Evolutionary conservation across 2,113 vertebrate genomes (phyloP), one percentile per base, ranked within the genome.

Genomic region (Takifugu flavidus): DNA sequence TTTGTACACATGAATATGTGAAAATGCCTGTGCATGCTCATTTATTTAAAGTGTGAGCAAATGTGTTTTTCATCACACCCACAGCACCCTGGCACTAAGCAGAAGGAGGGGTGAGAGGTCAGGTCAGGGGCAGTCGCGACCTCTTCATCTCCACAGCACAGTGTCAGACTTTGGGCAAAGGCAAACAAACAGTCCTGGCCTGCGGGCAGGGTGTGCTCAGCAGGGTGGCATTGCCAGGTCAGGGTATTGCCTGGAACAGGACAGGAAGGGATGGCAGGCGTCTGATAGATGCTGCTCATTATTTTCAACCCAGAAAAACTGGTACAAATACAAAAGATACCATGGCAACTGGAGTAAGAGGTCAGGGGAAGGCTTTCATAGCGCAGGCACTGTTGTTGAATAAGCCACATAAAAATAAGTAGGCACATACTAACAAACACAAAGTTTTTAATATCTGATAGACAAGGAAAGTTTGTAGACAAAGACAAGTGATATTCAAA

Each of bases 271-370:
- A 75, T 79, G 84, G 75, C 86, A 84, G 72, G 65, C 61, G 72
- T 69, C 66, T 84, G 82, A 86, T 81, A 85, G 82, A 90, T 78
- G 86, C 72, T 74, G 84, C 74, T 89, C 85, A 86, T 87, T 87
- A 86, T 83, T 84, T 84, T 82, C 73, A 82, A 49, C 79, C 77
- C 68, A 67, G 65, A 85, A 86, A 39, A 86, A 78, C 63, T 72
- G 56, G 79, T 78, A 86, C 80, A 86, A 80, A 82, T 82, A 86
- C 77, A 73, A 89, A 80, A 75, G 65, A 75, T 53, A 70, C 53
- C 50, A 77, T 72, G 53, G 75, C 73, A 81, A 85, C 74, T 60
- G 61, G 66, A 67, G 51, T 67, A 73, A 6, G 54, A 55, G 82
- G 86, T 88, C 74, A 85, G 59, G 25, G 59, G 50, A 71, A 56